Base-by-base conservation (phyloP, 2,113 vertebrate genomes). In the Cisticola juncidis region DNA sequence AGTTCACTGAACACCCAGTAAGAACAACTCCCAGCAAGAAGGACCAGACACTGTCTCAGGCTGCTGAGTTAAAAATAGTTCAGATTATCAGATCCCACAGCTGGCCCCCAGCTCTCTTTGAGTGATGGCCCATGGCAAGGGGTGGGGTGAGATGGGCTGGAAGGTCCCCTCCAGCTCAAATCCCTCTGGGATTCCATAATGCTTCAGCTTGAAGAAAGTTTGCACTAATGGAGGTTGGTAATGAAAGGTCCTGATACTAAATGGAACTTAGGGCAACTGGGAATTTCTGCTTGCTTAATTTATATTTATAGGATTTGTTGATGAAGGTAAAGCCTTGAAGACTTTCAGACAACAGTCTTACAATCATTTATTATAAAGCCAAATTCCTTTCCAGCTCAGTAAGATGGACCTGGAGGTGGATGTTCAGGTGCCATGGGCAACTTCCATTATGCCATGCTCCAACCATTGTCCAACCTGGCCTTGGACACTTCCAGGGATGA, bases 1-100 rank as follows among this genome's bases (percentile, higher is more conserved):
- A 94, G 35, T 31, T 51, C 28, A 13, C n/a, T 9, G 91, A 95
- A 96, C 93, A 91, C 81, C 90, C 94, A 94, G 73, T 45, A n/a
- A 86, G 81, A 90, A 56, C 16, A 62, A 56, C 47, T 62, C 69
- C 64, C 80, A 44, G 44, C 36, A 85, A 69, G 24, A 82, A n/a
- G 47, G 66, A 81, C 38, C 51, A 81, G 92, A 92, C 62, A 26
- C 14, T 44, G 57, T 69, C 78, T 89, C 73, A 17, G 73, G 73
- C 48, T 71, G 62, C 61, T 1, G 7, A 54, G 29, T 45, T 71
- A 82, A 83, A 88, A 93, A 77, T 54, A 88, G 69, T 11, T 38
- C 73, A 73, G 29, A 1, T 13, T 45, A 76, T 15, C 79, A 50
- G 9, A 38, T 70, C 53, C 68, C 72, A 62, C 38, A 53, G 79